Conservation (phyloP, 1,140 invertebrate genomes). For the Atta colombica region DNA sequence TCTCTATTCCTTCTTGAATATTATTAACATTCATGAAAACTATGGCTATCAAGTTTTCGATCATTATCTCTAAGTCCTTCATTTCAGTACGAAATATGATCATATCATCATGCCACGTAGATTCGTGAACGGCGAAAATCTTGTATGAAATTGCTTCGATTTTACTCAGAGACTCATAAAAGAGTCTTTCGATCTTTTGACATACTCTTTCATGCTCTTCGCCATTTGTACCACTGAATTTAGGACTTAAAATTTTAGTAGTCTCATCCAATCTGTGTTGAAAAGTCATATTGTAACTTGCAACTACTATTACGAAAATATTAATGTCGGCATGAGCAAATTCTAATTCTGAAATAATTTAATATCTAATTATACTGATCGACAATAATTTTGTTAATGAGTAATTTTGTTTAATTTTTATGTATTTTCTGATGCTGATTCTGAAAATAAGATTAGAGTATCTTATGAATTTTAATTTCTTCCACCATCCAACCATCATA, state of each 20-base stretch:
- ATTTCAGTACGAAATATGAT: slow-evolving; percentile 89
- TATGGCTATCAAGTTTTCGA: slow-evolving; percentile 90
- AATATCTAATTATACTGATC: neutral
- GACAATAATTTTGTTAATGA: too few relatives aligned
- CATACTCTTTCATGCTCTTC: slow-evolving; percentile 91
- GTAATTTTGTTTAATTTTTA: too few relatives aligned
- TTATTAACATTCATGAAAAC: slow-evolving; percentile 90
- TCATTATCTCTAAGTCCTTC: slow-evolving; percentile 90
- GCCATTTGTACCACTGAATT: slow-evolving; percentile 90
- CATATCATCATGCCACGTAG: slow-evolving; percentile 92
- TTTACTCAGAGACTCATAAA: slow-evolving; percentile 89
- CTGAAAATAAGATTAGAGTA: too few relatives aligned
- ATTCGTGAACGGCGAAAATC: slow-evolving; percentile 91
- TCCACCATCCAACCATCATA: too few relatives aligned
- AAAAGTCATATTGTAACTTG: neutral
- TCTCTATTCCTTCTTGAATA: slow-evolving; percentile 90
- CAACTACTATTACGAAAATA: neutral
- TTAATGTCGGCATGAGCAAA: neutral
- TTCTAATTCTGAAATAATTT: neutral
- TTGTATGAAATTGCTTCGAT: slow-evolving; percentile 88
- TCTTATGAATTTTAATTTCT: too few relatives aligned
- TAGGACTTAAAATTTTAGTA: slow-evolving; percentile 87
- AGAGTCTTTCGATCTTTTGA: slow-evolving; percentile 91
- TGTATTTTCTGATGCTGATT: too few relatives aligned
- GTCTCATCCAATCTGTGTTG: slow-evolving; percentile 88